Evolutionary conservation across 2,113 vertebrate genomes (phyloP).

Genomic region (Micronisus gabar): DNA sequence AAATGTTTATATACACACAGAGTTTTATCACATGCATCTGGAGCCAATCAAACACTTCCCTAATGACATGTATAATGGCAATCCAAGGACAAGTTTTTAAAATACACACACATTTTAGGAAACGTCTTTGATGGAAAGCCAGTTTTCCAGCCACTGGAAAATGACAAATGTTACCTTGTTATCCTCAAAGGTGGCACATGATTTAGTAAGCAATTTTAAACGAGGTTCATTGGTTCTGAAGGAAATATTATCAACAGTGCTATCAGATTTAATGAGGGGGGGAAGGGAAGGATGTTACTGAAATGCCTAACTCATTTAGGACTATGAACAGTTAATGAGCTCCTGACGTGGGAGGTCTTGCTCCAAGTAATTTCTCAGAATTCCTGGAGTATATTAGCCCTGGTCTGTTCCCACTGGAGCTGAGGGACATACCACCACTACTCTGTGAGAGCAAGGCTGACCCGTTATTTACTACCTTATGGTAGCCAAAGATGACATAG

Average conservation of each 20-base stretch:
- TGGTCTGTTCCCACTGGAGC: neutral
- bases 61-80: neutral
- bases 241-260: neutral
- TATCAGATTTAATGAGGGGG: slow-evolving; percentile 26
- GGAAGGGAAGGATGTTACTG: slow-evolving; percentile 7
- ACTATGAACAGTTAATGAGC: neutral
- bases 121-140: neutral
- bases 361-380: slow-evolving; percentile 47
- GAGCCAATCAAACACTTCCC: neutral
- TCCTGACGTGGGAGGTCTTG: slow-evolving; percentile 15
- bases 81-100: neutral
- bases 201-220: slow-evolving; percentile 31
- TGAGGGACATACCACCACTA: neutral
- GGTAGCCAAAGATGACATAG: neutral
- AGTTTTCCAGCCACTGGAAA: neutral
- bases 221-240: neutral
- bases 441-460: neutral
- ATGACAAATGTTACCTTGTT: neutral
- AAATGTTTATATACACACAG: neutral
- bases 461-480: neutral
- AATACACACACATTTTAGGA: neutral
- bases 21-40: slow-evolving; percentile 11
- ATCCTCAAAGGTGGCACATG: neutral
- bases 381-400: slow-evolving; percentile 2
- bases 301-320: slow-evolving; percentile 27